phyloP scores from a whole-genome alignment of 1,140 invertebrate genomes.

The Gyrodactylus salaris region DNA sequence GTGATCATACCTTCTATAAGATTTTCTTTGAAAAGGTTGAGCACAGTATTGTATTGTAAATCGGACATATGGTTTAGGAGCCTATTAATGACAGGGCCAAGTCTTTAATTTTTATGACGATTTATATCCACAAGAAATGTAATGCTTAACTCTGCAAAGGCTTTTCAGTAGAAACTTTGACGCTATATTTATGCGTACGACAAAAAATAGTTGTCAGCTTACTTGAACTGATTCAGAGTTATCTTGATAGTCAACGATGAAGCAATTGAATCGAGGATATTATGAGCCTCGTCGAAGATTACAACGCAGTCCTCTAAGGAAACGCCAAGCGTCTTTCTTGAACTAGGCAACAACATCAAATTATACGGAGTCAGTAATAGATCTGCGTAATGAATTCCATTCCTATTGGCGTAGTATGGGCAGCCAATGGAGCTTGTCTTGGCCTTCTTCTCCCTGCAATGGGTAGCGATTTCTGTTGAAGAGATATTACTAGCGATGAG shows the following conservation, averaged over 20 bases:
- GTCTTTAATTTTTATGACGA: too few species aligned
- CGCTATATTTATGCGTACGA: too few species aligned
- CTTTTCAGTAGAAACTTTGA: too few species aligned
- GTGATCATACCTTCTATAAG: too few species aligned
- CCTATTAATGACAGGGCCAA: too few species aligned
- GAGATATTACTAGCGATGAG: neutral
- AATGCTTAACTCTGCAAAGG: too few species aligned
- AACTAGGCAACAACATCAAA: conserved; percentile 44
- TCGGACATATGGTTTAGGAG: too few species aligned
- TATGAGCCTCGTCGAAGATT: conserved; percentile 86
- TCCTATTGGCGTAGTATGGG: conserved; percentile 13
- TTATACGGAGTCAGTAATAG: conserved; percentile 23
- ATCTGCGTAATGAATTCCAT: conserved; percentile 11
- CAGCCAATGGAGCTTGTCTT: conserved; percentile 10
- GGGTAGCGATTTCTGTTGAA: neutral
- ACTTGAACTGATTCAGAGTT: neutral
- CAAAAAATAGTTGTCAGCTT: too few species aligned
- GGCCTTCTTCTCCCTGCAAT: neutral
- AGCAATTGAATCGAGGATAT: conserved; percentile 55
- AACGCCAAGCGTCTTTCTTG: conserved; percentile 46
- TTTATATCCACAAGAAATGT: too few species aligned
- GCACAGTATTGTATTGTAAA: too few species aligned
- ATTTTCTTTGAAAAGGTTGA: too few species aligned
- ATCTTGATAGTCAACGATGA: neutral
- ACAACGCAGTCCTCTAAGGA: conserved; percentile 45